A percentile compares a stretch with the other conserved stretches of the same genome.
These are phyloP conservation scores for Helicoverpa zea DNA, from an alignment of 1,140 invertebrate genomes.

Conservation along the genomic window DNA sequence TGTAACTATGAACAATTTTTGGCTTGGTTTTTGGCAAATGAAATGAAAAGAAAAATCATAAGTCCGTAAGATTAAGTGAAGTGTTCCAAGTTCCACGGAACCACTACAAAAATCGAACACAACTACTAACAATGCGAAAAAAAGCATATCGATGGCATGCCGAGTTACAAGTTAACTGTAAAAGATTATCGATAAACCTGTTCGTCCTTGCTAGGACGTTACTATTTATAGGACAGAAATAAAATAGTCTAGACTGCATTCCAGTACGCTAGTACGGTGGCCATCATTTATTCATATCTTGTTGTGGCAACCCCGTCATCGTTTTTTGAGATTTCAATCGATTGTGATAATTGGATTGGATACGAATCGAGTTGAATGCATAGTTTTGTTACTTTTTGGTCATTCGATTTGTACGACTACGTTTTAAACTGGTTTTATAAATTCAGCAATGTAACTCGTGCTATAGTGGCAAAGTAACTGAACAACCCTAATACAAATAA, in stretches of 20 bases:
- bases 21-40: too few relatives aligned
- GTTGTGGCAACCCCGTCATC: slow-evolving; percentile 11
- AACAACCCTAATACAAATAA: too few relatives aligned
- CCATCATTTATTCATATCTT: slow-evolving; percentile 35
- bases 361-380: background rate
- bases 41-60: background rate
- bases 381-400: background rate
- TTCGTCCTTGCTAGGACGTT: slow-evolving; percentile 45
- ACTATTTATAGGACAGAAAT: slow-evolving; percentile 46
- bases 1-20: too few relatives aligned
- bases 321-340: slow-evolving; percentile 28
- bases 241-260: slow-evolving; percentile 40
- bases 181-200: slow-evolving; percentile 36
- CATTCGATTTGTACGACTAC: background rate
- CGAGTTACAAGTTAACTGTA: slow-evolving; percentile 41
- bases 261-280: slow-evolving; percentile 5
- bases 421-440: background rate
- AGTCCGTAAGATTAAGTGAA: background rate
- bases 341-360: slow-evolving; percentile 31
- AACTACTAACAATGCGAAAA: background rate
- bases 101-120: background rate
- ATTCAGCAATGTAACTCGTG: background rate
- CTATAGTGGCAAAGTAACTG: too few relatives aligned
- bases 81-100: background rate
- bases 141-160: slow-evolving; percentile 22